Conservation (phyloP, 2,113 vertebrate species). For the Eonycteris spelaea region DNA sequence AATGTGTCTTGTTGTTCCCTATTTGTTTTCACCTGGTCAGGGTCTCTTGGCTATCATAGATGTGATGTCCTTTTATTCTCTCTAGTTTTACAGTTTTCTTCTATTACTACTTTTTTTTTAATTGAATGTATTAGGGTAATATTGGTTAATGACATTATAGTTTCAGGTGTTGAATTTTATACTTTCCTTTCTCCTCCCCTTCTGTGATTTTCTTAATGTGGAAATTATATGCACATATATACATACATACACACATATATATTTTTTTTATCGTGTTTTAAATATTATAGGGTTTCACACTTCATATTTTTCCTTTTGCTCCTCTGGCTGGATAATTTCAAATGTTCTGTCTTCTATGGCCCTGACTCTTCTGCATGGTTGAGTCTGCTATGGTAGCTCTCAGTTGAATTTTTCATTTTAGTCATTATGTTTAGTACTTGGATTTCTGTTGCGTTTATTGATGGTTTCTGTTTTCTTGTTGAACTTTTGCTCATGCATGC, state of each 20-base stretch:
- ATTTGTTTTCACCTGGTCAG: no score
- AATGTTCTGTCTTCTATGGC: background rate
- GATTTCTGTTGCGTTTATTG: background rate
- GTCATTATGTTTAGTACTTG: background rate
- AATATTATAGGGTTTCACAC: background rate
- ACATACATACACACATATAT: no score
- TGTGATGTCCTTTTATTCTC: background rate
- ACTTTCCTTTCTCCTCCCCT: background rate
- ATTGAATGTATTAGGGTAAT: no score
- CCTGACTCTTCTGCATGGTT: background rate
- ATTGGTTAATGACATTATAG: no score
- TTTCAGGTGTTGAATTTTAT: no score
- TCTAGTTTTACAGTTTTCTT: background rate
- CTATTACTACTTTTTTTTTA: background rate
- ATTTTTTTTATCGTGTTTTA: no score
- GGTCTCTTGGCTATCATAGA: no score
- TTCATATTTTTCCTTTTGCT: background rate
- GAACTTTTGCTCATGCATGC: background rate
- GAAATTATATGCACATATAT: background rate
- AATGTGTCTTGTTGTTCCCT: no score
- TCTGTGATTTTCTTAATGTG: background rate
- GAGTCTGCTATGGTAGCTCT: background rate
- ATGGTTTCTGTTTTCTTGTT: background rate
- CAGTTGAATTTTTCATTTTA: background rate
- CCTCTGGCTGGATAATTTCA: background rate